A percentile compares a stretch with the other conserved stretches of the same genome.
Evolutionary conservation across 2,888 invertebrate genomes (phyloP).

Genomic region (Meandrusa payeni): DNA sequence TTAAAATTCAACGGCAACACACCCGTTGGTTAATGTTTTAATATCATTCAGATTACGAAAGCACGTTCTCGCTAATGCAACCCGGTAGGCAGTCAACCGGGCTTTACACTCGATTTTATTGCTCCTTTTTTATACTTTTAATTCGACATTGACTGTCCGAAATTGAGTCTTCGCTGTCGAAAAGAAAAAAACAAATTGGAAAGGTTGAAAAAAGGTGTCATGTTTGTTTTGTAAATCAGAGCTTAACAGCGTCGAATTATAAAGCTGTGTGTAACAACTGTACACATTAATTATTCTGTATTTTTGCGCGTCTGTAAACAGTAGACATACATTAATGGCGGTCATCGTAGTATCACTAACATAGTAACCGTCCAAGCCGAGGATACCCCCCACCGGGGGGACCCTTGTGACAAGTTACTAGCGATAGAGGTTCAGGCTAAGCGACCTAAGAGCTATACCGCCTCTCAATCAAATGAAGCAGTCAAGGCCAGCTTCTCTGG

Average conservation of each 20-base stretch:
- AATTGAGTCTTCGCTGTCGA: slow-evolving; percentile 9
- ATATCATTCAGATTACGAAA: slow-evolving; percentile 10
- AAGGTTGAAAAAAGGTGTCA: slow-evolving; percentile 4
- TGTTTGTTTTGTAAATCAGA: slow-evolving; percentile 1
- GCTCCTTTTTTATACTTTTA: slow-evolving; percentile 7
- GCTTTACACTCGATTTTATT: slow-evolving; percentile 4
- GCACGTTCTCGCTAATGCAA: slow-evolving; percentile 4
- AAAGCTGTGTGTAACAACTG: too few relatives aligned
- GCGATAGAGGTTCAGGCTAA: too few relatives aligned
- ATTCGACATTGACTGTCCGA: slow-evolving; percentile 11
- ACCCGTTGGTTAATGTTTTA: slow-evolving; percentile 1
- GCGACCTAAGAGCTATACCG: too few relatives aligned
- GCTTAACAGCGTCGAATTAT: neutral
- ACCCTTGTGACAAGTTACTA: too few relatives aligned
- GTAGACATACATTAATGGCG: too few relatives aligned
- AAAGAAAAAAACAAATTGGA: neutral
- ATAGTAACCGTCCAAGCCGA: too few relatives aligned
- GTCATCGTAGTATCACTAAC: too few relatives aligned
- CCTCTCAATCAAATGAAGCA: too few relatives aligned
- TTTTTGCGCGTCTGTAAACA: too few relatives aligned
- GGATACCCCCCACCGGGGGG: too few relatives aligned
- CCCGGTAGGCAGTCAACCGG: neutral
- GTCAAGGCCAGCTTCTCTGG: too few relatives aligned
- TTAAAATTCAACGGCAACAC: slow-evolving; percentile 5
- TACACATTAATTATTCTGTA: too few relatives aligned